phyloP scores from a whole-genome alignment of 2,113 vertebrate genomes.

The Mastomys natalensis region DNA sequence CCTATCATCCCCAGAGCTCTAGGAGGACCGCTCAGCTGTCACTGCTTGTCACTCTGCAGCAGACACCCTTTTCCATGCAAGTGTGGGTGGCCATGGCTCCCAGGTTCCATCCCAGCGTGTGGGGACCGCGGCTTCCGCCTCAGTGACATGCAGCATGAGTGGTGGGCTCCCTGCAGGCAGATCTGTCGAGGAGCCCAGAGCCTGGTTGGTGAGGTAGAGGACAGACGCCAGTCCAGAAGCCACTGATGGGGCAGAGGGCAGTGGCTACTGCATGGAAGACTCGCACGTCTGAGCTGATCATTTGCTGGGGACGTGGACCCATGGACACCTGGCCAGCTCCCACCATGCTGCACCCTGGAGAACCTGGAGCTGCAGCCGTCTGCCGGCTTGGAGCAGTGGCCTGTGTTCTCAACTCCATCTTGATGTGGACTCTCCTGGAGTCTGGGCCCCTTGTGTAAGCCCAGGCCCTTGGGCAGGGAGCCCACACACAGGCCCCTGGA shows the following conservation, averaged over 20 bases:
- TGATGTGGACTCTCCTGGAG: neutral
- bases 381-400: neutral
- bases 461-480: neutral
- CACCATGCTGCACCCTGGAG: too few species aligned
- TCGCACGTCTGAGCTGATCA: neutral
- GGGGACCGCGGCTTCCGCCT: neutral
- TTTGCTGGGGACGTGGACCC: neutral
- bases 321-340: neutral
- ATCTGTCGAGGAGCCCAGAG: neutral
- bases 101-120: too few species aligned
- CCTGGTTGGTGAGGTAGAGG: conserved; percentile 66
- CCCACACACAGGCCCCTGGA: neutral
- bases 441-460: neutral
- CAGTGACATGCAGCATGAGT: neutral
- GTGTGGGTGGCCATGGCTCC: neutral
- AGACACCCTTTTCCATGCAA: neutral
- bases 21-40: neutral
- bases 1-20: neutral
- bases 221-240: neutral
- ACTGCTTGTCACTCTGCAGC: too few species aligned
- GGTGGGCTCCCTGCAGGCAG: neutral
- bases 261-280: neutral
- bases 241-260: neutral
- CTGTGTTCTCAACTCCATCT: neutral
- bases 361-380: neutral